phyloP scores from a whole-genome alignment of 2,888 invertebrate species.

The Agriopis marginaria region DNA sequence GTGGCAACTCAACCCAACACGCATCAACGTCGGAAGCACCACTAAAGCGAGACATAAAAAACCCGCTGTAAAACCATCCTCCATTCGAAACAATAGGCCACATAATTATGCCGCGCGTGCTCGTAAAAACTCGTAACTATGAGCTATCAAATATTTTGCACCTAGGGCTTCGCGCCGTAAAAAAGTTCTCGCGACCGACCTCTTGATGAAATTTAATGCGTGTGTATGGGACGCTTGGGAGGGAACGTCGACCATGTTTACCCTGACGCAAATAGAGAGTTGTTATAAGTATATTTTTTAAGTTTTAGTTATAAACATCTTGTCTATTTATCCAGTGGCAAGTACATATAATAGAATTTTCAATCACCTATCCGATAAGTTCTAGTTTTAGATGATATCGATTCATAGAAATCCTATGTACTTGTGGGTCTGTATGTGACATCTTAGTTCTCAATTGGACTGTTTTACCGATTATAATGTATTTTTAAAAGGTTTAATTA shows the following conservation, averaged over 20 bases:
- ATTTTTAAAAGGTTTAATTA: too few species aligned
- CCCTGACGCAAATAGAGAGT: too few species aligned
- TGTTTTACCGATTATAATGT: too few species aligned
- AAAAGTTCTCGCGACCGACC: conserved; percentile 47
- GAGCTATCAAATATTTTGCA: conserved; percentile 78
- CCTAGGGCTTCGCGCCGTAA: conserved; percentile 54
- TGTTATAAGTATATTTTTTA: too few species aligned
- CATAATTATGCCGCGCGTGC: conserved; percentile 69
- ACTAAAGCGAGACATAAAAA: conserved; percentile 57
- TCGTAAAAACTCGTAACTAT: conserved; percentile 63
- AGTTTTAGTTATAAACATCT: too few species aligned
- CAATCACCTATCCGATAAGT: too few species aligned
- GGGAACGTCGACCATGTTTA: background rate
- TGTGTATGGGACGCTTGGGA: conserved; percentile 27
- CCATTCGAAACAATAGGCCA: conserved; percentile 67
- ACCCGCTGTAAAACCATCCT: conserved; percentile 50
- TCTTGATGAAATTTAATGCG: conserved; percentile 45
- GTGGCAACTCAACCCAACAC: conserved; percentile 37
- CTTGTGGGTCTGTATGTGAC: too few species aligned
- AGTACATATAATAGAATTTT: too few species aligned
- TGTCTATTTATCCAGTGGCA: too few species aligned
- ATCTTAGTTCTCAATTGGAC: too few species aligned
- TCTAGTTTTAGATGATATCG: too few species aligned
- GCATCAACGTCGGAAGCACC: conserved; percentile 44
- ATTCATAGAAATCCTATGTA: too few species aligned